Base-by-base conservation (phyloP, 2,888 invertebrate species). In the Monopis laevigella region DNA sequence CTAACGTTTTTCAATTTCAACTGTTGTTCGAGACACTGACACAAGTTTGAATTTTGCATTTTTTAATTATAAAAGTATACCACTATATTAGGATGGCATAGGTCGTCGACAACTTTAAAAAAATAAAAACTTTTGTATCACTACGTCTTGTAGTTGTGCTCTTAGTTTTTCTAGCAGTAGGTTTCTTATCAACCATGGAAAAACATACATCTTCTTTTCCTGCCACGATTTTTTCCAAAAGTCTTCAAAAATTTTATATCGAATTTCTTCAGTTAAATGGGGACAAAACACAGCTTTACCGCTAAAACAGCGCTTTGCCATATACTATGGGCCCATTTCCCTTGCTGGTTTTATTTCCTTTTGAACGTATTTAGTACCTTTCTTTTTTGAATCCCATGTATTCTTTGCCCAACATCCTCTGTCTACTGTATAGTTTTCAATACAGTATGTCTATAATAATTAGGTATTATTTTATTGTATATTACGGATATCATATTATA, bases 81-180 rank as follows among this genome's bases (percentile, higher is more conserved):
- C n/a, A n/a, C n/a, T n/a, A n/a, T n/a, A n/a, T n/a, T n/a, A n/a
- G n/a, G n/a, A n/a, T n/a, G n/a, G n/a, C n/a, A n/a, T n/a, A n/a
- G n/a, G n/a, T n/a, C n/a, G n/a, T n/a, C n/a, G n/a, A n/a, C n/a
- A n/a, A n/a, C n/a, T n/a, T n/a, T n/a, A n/a, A n/a, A n/a, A 50
- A 29, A 47, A 48, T 45, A 38, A 51, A 51, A 11, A 45, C 11
- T 48, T 50, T 49, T 13, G 48, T 48, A 45, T 43, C 39, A 40
- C 40, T 40, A 36, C 50, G 47, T 47, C 47, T 47, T 38, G 45
- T 43, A 39, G 43, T 39, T 19, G 39, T 18, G 14, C 40, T 26
- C 11, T 27, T 45, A 2, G 45, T 48, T 40, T 46, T 46, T 17
- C 47, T 49, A 6, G 21, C 11, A 13, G 43, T 34, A 26, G 36